Evolutionary conservation across 1,140 invertebrate species (phyloP).

Genomic region (Hydropsyche tenuis): DNA sequence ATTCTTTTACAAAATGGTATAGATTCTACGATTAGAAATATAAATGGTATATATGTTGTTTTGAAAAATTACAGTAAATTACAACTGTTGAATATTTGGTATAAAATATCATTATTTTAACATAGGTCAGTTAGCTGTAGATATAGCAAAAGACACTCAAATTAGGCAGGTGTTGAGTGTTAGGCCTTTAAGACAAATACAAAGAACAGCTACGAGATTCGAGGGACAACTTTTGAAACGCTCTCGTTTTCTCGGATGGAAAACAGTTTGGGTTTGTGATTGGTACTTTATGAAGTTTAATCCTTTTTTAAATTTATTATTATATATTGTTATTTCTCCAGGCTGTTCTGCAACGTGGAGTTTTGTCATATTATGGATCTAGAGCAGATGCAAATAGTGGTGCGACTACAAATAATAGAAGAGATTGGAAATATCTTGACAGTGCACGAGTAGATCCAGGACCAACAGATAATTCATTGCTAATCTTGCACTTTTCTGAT

Average conservation of each 20-base stretch:
- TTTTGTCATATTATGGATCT: constrained; percentile 69
- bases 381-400: constrained; percentile 68
- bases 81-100: not conserved
- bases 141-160: constrained; percentile 66
- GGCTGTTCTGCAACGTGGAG: constrained; percentile 71
- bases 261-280: constrained; percentile 65
- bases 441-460: constrained; percentile 62
- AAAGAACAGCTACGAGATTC: constrained; percentile 66
- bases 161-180: constrained; percentile 74
- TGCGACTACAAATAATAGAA: constrained; percentile 60
- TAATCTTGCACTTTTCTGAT: constrained; percentile 68
- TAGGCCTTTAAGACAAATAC: constrained; percentile 66
- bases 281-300: not conserved
- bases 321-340: constrained; percentile 48
- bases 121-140: constrained; percentile 68
- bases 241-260: constrained; percentile 70
- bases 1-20: constrained; percentile 70
- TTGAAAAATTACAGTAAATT: constrained; percentile 21
- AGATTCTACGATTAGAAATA: constrained; percentile 63
- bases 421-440: constrained; percentile 73
- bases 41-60: constrained; percentile 55
- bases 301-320: not conserved
- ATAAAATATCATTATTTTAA: constrained; percentile 18
- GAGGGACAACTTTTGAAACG: constrained; percentile 72
- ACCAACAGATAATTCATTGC: constrained; percentile 60